These are phyloP conservation scores for Kuschelorhynchus macadamiae DNA, from an alignment of 2,888 invertebrate genomes.

Conservation along the genomic window DNA sequence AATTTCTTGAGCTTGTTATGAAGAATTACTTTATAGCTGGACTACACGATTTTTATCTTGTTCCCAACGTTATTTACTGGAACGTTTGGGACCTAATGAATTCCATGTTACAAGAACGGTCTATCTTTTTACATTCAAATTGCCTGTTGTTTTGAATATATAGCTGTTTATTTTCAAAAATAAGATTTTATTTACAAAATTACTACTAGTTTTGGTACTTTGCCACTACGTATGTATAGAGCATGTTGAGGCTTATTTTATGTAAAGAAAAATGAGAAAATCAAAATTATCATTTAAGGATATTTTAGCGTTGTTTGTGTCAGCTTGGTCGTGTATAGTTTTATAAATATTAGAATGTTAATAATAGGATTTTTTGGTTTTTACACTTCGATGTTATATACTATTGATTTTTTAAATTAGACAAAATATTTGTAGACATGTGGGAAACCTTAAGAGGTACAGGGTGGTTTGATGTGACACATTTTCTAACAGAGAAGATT, in stretches of 20 bases:
- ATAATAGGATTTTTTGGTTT: background rate
- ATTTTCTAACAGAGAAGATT: no score
- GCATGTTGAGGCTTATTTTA: slow-evolving; percentile 29
- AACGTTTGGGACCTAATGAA: background rate
- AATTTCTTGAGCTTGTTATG: slow-evolving; percentile 16
- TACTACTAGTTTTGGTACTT: slow-evolving; percentile 43
- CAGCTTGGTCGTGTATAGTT: slow-evolving; percentile 27
- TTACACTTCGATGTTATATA: background rate
- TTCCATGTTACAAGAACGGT: background rate
- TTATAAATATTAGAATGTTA: slow-evolving; percentile 18
- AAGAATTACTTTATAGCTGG: slow-evolving; percentile 27
- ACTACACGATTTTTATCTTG: slow-evolving; percentile 33
- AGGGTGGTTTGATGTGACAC: no score
- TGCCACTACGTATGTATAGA: background rate
- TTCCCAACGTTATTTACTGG: background rate
- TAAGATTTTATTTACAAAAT: slow-evolving; percentile 11
- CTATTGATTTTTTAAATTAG: slow-evolving; percentile 3
- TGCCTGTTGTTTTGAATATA: background rate
- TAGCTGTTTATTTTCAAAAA: no score
- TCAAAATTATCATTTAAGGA: slow-evolving; percentile 41
- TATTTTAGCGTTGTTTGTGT: slow-evolving; percentile 30
- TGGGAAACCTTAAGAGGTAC: no score
- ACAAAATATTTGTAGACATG: no score
- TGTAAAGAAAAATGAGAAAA: slow-evolving; percentile 27
- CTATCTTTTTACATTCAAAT: background rate